Base-by-base conservation (phyloP, 2,888 invertebrate genomes). In the Taphrorychus bicolor region DNA sequence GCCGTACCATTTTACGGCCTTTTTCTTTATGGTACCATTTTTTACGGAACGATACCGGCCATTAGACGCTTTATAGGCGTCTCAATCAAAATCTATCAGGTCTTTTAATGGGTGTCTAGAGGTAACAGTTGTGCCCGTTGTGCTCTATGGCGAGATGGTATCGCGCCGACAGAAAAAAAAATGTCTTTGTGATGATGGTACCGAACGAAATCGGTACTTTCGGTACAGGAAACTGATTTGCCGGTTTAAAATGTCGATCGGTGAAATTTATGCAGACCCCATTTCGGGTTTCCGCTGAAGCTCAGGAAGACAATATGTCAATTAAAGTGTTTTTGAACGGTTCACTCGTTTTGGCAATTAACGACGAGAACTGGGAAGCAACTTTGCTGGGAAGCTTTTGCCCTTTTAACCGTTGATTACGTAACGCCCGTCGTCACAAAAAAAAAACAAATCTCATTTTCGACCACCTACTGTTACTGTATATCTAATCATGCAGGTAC, bases 381-480 rank as follows among this genome's bases (percentile, higher is more conserved):
- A n/a, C n/a, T n/a, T n/a, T n/a, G n/a, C 11, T 11, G 42, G 16
- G 16, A 16, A 42, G 45, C 45, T 45, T 45, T 45, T 45, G 45
- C 16, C 17, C 17, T 45, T 45, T 45, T 14, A 45, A 45, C 1
- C 14, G 16, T 32, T 3, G 5, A 2, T 14, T 45, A 45, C 45
- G 11, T 45, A 5, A n/a, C n/a, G n/a, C n/a, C n/a, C n/a, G n/a
- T n/a, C n/a, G n/a, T n/a, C n/a, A n/a, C n/a, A n/a, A n/a, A n/a
- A n/a, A 16, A 48, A 48, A 2, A 16, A 23, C 45, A 48, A 62
- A 62, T 42, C 24, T 21, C 53, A 54, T 49, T 57, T 57, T 40
- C 48, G 54, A 66, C 66, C 66, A 66, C 66, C 66, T 54, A 66
- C 66, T 48, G 66, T 66, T 21, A 45, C 40, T 45, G 56, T 66